Percentiles rank a stretch among this genome's conserved stretches.
Evolutionary conservation across 23 tunicate species (phyloP).

Genomic region (Botrylloides violaceus): DNA sequence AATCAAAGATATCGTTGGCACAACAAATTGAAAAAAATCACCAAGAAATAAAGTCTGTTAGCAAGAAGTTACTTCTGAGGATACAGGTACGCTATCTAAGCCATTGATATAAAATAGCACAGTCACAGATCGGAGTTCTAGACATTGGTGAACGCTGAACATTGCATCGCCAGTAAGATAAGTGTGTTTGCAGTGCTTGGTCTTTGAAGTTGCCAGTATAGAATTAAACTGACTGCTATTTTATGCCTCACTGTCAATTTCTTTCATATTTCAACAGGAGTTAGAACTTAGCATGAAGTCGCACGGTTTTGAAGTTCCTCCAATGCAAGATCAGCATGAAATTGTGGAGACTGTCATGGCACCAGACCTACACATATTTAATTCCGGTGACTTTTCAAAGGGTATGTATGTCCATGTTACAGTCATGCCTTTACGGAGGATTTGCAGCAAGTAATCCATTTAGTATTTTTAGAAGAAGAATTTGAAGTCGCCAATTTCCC

Average conservation of each 20-base stretch:
- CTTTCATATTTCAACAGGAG: conserved; percentile 29
- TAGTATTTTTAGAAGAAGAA: conserved; percentile 58
- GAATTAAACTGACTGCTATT: too few relatives aligned
- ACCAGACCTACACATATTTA: neutral
- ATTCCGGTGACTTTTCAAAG: neutral
- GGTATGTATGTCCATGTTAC: neutral
- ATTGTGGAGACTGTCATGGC: conserved; percentile 35
- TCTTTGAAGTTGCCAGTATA: neutral
- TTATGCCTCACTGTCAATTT: too few relatives aligned
- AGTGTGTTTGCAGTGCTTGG: neutral
- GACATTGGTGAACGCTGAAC: too few relatives aligned
- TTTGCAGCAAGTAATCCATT: too few relatives aligned
- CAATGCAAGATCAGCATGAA: conserved; percentile 34
- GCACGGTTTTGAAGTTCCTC: conserved; percentile 41
- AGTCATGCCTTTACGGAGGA: too few relatives aligned
- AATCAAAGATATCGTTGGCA: conserved; percentile 17
- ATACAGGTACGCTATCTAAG: conserved; percentile 43
- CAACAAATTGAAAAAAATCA: conserved; percentile 31
- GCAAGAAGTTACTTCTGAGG: conserved; percentile 43
- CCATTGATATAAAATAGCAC: neutral
- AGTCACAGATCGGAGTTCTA: neutral
- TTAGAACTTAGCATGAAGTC: conserved; percentile 40
- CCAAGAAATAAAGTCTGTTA: conserved; percentile 50
- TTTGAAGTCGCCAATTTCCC: conserved; percentile 59
- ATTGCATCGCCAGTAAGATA: neutral